phyloP scores from a whole-genome alignment of 2,888 invertebrate species.

The Odontocerum albicorne region DNA sequence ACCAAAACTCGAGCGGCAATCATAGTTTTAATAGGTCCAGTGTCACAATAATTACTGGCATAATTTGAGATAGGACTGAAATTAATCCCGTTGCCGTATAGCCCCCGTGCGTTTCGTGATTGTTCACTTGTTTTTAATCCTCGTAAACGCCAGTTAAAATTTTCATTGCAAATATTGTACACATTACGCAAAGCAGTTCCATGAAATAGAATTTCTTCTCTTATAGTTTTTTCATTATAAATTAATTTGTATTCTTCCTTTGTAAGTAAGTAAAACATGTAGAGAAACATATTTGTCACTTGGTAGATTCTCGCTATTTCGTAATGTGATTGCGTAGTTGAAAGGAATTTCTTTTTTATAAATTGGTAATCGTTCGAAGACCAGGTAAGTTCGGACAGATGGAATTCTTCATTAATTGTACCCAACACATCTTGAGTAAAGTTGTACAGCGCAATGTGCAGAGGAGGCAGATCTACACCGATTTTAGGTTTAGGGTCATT shows the following conservation, averaged over 20 bases:
- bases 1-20: slow-evolving; percentile 39
- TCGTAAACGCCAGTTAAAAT: slow-evolving; percentile 43
- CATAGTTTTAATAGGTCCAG: slow-evolving; percentile 37
- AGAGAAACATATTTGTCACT: slow-evolving; percentile 32
- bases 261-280: slow-evolving; percentile 33
- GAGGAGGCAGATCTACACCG: neutral
- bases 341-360: slow-evolving; percentile 11
- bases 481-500: neutral
- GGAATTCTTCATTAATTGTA: neutral
- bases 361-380: neutral
- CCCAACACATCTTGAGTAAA: neutral
- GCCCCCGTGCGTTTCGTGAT: too few relatives aligned
- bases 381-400: neutral
- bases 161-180: slow-evolving; percentile 38
- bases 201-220: slow-evolving; percentile 39
- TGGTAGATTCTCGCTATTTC: slow-evolving; percentile 26
- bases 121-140: too few relatives aligned
- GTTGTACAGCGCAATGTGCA: neutral
- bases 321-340: slow-evolving; percentile 24
- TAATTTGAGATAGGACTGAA: slow-evolving; percentile 40
- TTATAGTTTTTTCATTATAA: slow-evolving; percentile 25
- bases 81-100: slow-evolving; percentile 40
- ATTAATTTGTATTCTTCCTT: slow-evolving; percentile 34
- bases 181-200: slow-evolving; percentile 39
- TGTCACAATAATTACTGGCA: slow-evolving; percentile 39